Conservation (phyloP, 2,113 vertebrate species). For the Scomber colias region DNA sequence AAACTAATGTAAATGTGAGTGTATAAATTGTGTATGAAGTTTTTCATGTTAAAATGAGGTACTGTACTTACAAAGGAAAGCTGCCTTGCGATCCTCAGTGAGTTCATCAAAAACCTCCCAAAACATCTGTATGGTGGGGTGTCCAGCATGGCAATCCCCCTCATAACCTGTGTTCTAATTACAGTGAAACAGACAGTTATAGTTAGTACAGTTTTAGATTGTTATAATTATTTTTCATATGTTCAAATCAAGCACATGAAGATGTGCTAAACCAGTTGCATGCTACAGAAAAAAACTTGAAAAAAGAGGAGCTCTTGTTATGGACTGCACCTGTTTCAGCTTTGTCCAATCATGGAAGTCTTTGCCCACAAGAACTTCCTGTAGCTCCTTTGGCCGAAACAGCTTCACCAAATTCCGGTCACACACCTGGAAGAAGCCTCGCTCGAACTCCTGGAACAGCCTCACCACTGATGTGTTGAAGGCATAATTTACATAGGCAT, state of each 20-base stretch:
- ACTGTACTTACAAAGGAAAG: conserved; percentile 86
- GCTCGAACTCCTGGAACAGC: conserved; percentile 85
- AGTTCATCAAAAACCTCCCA: conserved; percentile 89
- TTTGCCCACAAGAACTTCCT: conserved; percentile 79
- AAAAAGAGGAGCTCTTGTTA: not conserved
- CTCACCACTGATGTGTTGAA: conserved; percentile 85
- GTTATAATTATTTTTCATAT: not conserved
- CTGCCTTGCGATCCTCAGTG: conserved; percentile 82
- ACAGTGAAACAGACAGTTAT: not conserved
- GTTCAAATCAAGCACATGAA: not conserved
- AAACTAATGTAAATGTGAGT: too few relatives aligned
- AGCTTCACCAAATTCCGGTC: conserved; percentile 71
- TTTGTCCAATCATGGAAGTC: conserved; percentile 83
- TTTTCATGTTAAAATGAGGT: conserved; percentile 24
- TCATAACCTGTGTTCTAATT: conserved; percentile 82
- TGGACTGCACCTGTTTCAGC: conserved; percentile 82
- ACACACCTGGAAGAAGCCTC: conserved; percentile 87
- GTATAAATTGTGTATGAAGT: conserved; percentile 43
- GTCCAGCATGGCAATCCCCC: conserved; percentile 48
- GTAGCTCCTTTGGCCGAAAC: conserved; percentile 87
- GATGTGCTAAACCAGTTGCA: not conserved
- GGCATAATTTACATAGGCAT: conserved; percentile 82
- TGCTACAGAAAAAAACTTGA: not conserved
- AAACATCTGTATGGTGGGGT: conserved; percentile 84
- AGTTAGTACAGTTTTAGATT: not conserved